A percentile compares a stretch with the other conserved stretches of the same genome.
Conservation (phyloP, 2,888 invertebrate genomes). For the Odontomyia ornata region DNA sequence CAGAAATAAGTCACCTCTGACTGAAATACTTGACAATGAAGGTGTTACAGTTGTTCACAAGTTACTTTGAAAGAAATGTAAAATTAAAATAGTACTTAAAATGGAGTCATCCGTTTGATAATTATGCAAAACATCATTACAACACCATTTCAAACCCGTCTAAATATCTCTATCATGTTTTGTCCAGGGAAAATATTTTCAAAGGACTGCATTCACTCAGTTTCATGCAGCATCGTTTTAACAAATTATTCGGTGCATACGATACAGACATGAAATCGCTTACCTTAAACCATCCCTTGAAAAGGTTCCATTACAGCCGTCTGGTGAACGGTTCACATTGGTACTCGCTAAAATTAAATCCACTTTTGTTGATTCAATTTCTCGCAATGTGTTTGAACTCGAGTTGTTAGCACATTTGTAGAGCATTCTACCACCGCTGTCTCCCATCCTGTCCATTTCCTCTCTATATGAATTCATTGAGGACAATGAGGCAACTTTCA, state of each 20-base stretch:
- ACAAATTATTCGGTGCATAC: neutral
- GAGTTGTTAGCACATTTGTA: conserved; percentile 33
- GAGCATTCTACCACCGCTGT: neutral
- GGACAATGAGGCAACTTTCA: conserved; percentile 14
- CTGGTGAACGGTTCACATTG: neutral
- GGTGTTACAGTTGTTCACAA: too few species aligned
- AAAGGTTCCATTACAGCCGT: neutral
- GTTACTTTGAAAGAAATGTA: too few species aligned
- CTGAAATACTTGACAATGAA: too few species aligned
- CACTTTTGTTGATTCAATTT: conserved; percentile 31
- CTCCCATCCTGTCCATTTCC: neutral
- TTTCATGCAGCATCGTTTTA: neutral
- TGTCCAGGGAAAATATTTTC: too few species aligned
- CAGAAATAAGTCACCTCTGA: too few species aligned
- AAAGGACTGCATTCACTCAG: too few species aligned
- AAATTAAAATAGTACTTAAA: too few species aligned
- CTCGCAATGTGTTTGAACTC: neutral
- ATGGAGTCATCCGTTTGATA: too few species aligned
- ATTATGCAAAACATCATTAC: too few species aligned
- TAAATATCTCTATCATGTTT: too few species aligned
- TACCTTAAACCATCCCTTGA: neutral
- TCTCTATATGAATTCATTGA: conserved; percentile 2
- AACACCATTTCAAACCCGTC: too few species aligned
- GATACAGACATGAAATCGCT: neutral
- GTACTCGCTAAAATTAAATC: conserved; percentile 7